Conservation (phyloP, 2,113 vertebrate species). For the Pterocles orientalis region DNA sequence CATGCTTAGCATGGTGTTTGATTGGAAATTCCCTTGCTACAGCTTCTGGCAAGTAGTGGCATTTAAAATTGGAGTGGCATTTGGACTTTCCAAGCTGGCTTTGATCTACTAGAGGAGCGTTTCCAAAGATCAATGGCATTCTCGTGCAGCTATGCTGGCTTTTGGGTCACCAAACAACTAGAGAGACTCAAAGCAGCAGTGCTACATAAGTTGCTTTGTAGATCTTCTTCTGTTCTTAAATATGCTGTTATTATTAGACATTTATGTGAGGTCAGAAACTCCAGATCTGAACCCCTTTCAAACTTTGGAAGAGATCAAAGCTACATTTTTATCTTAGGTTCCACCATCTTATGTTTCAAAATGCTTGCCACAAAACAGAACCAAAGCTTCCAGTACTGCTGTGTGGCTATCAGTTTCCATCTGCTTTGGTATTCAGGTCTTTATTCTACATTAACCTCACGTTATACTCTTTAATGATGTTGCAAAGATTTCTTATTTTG, state of each 20-base stretch:
- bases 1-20: background rate
- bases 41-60: background rate
- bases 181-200: background rate
- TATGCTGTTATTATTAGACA: background rate
- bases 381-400: background rate
- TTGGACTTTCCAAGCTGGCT: background rate
- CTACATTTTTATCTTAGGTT: background rate
- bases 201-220: background rate
- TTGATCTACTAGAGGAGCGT: background rate
- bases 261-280: background rate
- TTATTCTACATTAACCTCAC: background rate
- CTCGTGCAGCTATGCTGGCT: background rate
- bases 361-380: background rate
- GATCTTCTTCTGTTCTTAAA: background rate
- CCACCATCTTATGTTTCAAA: background rate
- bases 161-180: background rate
- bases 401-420: background rate
- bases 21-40: background rate
- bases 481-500: background rate
- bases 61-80: background rate
- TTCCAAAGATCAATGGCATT: background rate
- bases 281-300: background rate
- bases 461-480: background rate
- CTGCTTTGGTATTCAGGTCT: background rate
- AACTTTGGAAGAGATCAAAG: background rate